Evolutionary conservation across 2,888 invertebrate genomes (phyloP), one percentile per base, ranked within the genome.

Genomic region (Cryptocephalus moraei): DNA sequence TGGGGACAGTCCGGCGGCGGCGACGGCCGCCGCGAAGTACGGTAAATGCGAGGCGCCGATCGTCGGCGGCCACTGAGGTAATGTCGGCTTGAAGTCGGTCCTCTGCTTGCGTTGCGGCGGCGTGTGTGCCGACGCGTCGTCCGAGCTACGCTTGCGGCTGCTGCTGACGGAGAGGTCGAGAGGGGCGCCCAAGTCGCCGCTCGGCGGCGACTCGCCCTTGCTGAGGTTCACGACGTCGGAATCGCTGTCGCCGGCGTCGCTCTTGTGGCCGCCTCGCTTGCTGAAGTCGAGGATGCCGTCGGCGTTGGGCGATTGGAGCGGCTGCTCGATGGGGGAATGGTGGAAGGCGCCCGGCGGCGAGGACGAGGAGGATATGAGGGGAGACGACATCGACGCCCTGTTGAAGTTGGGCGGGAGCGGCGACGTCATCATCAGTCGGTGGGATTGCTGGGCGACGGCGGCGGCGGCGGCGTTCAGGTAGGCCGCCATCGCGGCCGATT

Each of bases 401-500:
- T 60, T 60, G 56, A 63, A 69, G 32, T 65, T 62, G 11, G 68
- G 61, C 38, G 75, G 77, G 45, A 75, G 64, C 8, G 77, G 78
- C 39, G 77, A 77, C 2, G 85, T 82, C 66, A 88, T 79, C 54
- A 88, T 78, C 43, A 82, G 69, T 48, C 86, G 79, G 69, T 87
- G 85, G 58, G 86, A 86, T 58, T 81, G 81, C 47, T 82, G 83
- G 31, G 75, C 77, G 1, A 82, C 83, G 2, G 82, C 69, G 1
- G 63, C 65, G 8, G 81, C 81, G 6, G 82, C 82, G 4, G 84
- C 84, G 49, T 82, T 82, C 47, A 87, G 76, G 66, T 87, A 87
- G 8, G 87, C 88, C 22, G 87, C 87, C 75, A 88, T 86, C 2
- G 86, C 86, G 2, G 87, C 87, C 4, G 86, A 85, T 68, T 87